Base-by-base conservation (phyloP, 1,140 invertebrate species). In the Psix sp. region DNA sequence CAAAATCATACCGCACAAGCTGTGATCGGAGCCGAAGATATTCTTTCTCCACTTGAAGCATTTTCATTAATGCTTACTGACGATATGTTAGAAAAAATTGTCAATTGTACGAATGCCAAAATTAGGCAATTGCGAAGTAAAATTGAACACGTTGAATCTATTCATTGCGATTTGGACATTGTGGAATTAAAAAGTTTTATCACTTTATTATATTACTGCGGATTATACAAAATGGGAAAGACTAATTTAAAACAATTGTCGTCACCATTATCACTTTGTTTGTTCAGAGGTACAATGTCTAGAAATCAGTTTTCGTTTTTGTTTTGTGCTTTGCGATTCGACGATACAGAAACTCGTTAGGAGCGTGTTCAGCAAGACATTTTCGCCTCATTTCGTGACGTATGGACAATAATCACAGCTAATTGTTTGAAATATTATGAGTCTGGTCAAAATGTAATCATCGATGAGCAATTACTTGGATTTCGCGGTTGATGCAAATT, bases 21-120 rank as follows among this genome's bases (percentile, higher is more conserved):
- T 9, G 17, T 5, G 17, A 40, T 17, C 16, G 38, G 38, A 17
- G 38, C 38, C 11, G 38, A 40, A 11, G 16, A 17, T 42, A 84
- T 79, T 18, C 57, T 77, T 31, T 74, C 74, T 52, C 84, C 85
- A 3, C 74, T 83, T 60, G 80, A 83, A 72, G 84, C 84, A n/a
- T 88, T 87, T 87, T 80, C 84, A 35, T 54, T 84, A 6, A 74
- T 88, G n/a, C 85, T 89, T 13, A 82, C 85, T 15, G 83, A 88
- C 79, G 80, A 86, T 29, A 80, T 89, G 45, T 65, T 89, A 5
- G 82, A 88, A 31, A 78, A 81, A 29, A 86, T 89, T 76, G 85
- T 88, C 4, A 51, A 76, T 33, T 82, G 85, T 46, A 88, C 87
- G 16, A 89, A 88, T 80, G 80, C 84, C 40, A 81, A 85, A 74